Evolutionary conservation across 2,888 invertebrate genomes (phyloP), one percentile per base, ranked within the genome.

Genomic region (Lepidochitona cinerea): DNA sequence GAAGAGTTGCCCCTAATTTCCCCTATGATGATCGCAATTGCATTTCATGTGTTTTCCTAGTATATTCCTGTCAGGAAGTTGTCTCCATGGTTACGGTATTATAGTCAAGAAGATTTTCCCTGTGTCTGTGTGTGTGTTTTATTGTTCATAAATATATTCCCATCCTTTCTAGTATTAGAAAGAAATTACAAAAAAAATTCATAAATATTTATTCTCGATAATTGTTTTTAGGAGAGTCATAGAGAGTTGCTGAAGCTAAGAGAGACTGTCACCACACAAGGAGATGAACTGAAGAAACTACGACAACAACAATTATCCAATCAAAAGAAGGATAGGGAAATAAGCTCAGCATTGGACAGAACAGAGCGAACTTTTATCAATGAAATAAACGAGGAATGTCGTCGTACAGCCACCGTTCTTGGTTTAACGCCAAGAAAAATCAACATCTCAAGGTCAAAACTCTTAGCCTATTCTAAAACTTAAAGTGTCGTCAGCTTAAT

Each of bases 381-480:
- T 53, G 88, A 89, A 74, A 82, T 89, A 33, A 88, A 89, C 68
- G 88, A 89, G 35, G 89, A 89, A 72, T 89, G 88, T 74, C 72
- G 85, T 4, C 83, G 83, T 68, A 85, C 85, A 12, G 84, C 88
- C 1, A 77, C 79, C 26, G 52, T 89, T 18, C 75, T 89, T 18
- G 88, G 89, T 0, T 78, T 85, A 1, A 79, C 78, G 64, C 87
- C 88, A 6, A 74, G 88, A 2, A 85, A 83, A 74, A 84, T 88
- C n/a, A 80, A 83, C 36, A 53, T 84, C 12, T 75, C 81, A n/a
- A 84, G 81, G 88, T 87, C 68, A 54, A 80, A n/a, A n/a, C n/a
- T 74, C 33, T 53, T 7, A n/a, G 23, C 12, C 9, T 9, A 54
- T 59, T 41, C 9, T 59, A n/a, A 14, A 12, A n/a, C 9, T 9